phyloP scores from a whole-genome alignment of 1,140 invertebrate genomes.

The Gryon sp. region DNA sequence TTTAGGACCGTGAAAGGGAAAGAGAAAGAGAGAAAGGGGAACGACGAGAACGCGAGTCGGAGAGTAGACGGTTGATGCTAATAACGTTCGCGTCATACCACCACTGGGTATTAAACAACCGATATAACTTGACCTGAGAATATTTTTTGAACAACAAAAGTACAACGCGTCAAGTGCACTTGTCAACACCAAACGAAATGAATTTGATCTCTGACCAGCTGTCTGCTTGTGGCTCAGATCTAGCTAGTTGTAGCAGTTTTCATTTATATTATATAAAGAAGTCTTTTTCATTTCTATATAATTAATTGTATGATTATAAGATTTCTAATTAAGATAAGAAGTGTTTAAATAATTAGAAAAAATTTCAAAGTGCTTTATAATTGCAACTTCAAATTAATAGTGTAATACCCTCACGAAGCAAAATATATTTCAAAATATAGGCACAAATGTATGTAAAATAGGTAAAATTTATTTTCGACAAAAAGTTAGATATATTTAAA shows the following conservation, averaged over 20 bases:
- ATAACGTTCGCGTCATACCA: conserved; percentile 71
- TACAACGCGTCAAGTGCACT: conserved; percentile 24
- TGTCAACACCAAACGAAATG: neutral
- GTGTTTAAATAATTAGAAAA: too few relatives aligned
- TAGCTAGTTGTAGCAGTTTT: neutral
- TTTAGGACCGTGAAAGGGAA: conserved; percentile 78
- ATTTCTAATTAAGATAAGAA: conserved; percentile 37
- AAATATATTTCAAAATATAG: too few relatives aligned
- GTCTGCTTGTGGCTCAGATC: neutral
- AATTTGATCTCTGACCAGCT: neutral
- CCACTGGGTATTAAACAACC: conserved; percentile 75
- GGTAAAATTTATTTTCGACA: too few relatives aligned
- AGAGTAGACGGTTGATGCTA: conserved; percentile 72
- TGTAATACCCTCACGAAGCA: too few relatives aligned
- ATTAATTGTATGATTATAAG: conserved; percentile 35
- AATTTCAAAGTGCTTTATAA: too few relatives aligned
- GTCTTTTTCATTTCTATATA: conserved; percentile 5
- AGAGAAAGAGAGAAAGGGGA: conserved; percentile 65
- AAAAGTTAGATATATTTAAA: too few relatives aligned
- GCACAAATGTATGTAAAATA: too few relatives aligned
- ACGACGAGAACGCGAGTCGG: conserved; percentile 53
- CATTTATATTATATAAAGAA: conserved; percentile 1
- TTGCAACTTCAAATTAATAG: too few relatives aligned
- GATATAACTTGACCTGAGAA: conserved; percentile 67
- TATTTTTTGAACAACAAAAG: conserved; percentile 43